Percentiles rank a stretch among this genome's conserved stretches.
These are phyloP conservation scores for Vespertilio murinus DNA, from an alignment of 2,797 vertebrate genomes.

Conservation along the genomic window DNA sequence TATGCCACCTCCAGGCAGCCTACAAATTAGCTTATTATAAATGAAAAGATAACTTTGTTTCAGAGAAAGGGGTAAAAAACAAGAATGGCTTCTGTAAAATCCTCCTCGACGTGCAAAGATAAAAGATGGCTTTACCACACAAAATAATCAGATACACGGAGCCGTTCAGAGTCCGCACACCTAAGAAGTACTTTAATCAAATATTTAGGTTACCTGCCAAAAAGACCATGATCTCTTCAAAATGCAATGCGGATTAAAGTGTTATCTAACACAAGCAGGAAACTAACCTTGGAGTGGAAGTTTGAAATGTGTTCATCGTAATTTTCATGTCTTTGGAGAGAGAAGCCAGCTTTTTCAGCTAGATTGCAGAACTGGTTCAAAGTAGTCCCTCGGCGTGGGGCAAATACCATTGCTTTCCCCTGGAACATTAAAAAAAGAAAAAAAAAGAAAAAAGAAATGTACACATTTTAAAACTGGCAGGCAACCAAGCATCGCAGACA, in stretches of 20 bases:
- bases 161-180: constrained; percentile 86
- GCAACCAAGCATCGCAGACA: constrained; percentile 71
- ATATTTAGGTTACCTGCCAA: constrained; percentile 89
- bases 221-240: constrained; percentile 90
- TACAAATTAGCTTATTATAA: constrained; percentile 84
- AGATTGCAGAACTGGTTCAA: constrained; percentile 94
- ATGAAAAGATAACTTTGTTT: constrained; percentile 82
- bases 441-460: constrained; percentile 76
- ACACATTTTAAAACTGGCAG: constrained; percentile 80
- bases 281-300: constrained; percentile 96
- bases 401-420: constrained; percentile 95
- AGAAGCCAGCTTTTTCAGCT: constrained; percentile 93
- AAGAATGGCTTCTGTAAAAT: constrained; percentile 84
- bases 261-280: constrained; percentile 90
- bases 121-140: constrained; percentile 86
- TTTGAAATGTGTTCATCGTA: constrained; percentile 97
- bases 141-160: constrained; percentile 89
- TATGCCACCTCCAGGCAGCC: constrained; percentile 77
- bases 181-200: constrained; percentile 89
- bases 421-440: constrained; percentile 83
- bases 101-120: constrained; percentile 85
- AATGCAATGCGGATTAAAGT: constrained; percentile 89
- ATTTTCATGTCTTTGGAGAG: constrained; percentile 93
- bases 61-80: constrained; percentile 83
- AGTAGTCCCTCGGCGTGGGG: constrained; percentile 94